phyloP scores from a whole-genome alignment of 2,797 vertebrate species.

The Dryobates pubescens region DNA sequence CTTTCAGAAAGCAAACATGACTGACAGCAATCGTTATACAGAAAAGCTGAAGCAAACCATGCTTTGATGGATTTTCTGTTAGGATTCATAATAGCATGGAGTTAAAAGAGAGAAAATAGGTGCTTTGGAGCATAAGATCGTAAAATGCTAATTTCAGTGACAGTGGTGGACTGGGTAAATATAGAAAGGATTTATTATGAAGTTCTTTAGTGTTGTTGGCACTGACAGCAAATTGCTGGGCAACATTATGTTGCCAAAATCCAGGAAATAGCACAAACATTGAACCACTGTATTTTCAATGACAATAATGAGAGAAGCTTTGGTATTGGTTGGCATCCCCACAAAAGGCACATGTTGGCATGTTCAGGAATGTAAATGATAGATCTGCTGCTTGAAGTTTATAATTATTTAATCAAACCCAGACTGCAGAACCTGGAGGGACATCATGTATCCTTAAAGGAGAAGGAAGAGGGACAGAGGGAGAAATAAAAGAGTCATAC shows the following conservation, averaged over 20 bases:
- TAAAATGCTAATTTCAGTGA: constrained; percentile 78
- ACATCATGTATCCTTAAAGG: constrained; percentile 59
- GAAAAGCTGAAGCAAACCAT: constrained; percentile 33
- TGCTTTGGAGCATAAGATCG: constrained; percentile 73
- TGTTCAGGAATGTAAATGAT: constrained; percentile 77
- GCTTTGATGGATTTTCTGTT: constrained; percentile 59
- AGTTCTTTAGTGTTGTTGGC: constrained; percentile 71
- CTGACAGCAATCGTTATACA: neutral
- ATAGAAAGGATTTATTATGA: constrained; percentile 78
- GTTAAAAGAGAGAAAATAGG: constrained; percentile 73
- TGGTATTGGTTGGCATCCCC: constrained; percentile 74
- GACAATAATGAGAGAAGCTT: constrained; percentile 73
- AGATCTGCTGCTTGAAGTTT: constrained; percentile 74
- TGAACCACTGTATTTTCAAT: constrained; percentile 71
- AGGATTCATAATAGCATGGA: constrained; percentile 50
- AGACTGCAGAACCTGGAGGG: constrained; percentile 74
- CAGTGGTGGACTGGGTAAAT: constrained; percentile 74
- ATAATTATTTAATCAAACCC: constrained; percentile 82
- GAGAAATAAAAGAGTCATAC: constrained; percentile 40
- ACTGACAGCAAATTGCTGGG: constrained; percentile 69
- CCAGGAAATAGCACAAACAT: constrained; percentile 75
- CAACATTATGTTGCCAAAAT: constrained; percentile 71
- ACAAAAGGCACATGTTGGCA: constrained; percentile 76
- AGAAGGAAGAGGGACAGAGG: constrained; percentile 11
- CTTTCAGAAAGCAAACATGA: neutral